phyloP scores from a whole-genome alignment of 2,888 invertebrate genomes.

The Cerastis leucographa region DNA sequence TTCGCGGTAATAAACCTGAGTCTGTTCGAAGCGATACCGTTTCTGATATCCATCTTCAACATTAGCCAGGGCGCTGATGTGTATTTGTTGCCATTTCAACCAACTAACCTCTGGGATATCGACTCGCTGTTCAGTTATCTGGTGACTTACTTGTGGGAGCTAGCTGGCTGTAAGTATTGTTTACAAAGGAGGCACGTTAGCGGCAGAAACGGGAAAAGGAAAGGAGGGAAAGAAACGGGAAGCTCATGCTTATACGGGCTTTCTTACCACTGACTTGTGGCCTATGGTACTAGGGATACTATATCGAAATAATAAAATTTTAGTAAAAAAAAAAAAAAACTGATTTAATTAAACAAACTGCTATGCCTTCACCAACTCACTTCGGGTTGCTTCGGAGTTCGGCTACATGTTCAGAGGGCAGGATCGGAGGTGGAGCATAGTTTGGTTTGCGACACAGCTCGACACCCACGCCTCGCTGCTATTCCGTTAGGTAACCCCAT shows the following conservation, averaged over 20 bases:
- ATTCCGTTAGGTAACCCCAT: not conserved
- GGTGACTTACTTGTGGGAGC: constrained; percentile 50
- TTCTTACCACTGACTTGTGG: not conserved
- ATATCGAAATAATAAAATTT: not conserved
- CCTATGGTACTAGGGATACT: not conserved
- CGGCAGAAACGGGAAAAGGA: too few relatives aligned
- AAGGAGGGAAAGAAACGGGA: too few relatives aligned
- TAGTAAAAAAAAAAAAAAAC: not conserved
- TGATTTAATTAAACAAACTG: not conserved
- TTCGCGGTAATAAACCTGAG: constrained; percentile 45
- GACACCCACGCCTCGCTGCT: not conserved
- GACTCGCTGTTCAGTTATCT: constrained; percentile 40
- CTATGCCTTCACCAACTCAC: not conserved
- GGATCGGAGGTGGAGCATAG: not conserved
- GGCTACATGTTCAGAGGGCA: not conserved
- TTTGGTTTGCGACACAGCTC: not conserved
- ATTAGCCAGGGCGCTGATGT: constrained; percentile 32
- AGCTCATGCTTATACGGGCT: not conserved
- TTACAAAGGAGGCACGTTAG: not conserved
- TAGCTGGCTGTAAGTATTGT: constrained; percentile 53
- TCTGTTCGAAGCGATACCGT: constrained; percentile 52
- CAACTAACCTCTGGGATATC: constrained; percentile 41
- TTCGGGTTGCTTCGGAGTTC: not conserved
- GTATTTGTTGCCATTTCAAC: constrained; percentile 59
- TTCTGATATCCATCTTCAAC: constrained; percentile 37